These are phyloP conservation scores for Trachymyrmex cornetzi DNA, from an alignment of 1,140 invertebrate species.

Conservation along the genomic window DNA sequence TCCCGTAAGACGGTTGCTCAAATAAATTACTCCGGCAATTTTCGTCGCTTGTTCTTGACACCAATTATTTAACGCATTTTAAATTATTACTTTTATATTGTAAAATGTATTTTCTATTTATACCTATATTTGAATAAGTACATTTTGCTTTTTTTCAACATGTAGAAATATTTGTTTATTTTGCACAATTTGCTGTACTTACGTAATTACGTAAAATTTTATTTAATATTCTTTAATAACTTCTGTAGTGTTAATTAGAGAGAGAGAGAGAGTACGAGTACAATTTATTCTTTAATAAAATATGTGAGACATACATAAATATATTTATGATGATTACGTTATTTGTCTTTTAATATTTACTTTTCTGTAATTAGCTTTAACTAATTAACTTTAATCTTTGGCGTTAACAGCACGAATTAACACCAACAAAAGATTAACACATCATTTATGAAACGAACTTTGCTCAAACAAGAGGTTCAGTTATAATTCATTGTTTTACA, in stretches of 20 bases:
- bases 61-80: conserved; percentile 67
- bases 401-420: not conserved
- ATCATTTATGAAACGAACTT: conserved; percentile 17
- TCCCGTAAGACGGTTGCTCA: conserved; percentile 74
- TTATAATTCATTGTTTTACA: conserved; percentile 54
- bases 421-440: conserved; percentile 1
- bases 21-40: conserved; percentile 66
- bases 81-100: conserved; percentile 7
- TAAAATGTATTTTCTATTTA: not conserved
- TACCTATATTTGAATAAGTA: not conserved
- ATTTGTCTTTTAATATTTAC: conserved; percentile 1
- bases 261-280: no score
- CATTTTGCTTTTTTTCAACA: not conserved
- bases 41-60: conserved; percentile 63
- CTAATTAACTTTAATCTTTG: not conserved
- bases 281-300: not conserved
- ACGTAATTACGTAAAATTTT: not conserved
- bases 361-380: not conserved
- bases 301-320: not conserved
- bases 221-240: conserved; percentile 10
- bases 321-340: not conserved
- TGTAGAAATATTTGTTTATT: not conserved
- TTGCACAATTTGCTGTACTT: not conserved
- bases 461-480: not conserved
- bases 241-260: conserved; percentile 1